These are phyloP conservation scores for Aricia agestis DNA, from an alignment of 1,140 invertebrate species.

Conservation along the genomic window DNA sequence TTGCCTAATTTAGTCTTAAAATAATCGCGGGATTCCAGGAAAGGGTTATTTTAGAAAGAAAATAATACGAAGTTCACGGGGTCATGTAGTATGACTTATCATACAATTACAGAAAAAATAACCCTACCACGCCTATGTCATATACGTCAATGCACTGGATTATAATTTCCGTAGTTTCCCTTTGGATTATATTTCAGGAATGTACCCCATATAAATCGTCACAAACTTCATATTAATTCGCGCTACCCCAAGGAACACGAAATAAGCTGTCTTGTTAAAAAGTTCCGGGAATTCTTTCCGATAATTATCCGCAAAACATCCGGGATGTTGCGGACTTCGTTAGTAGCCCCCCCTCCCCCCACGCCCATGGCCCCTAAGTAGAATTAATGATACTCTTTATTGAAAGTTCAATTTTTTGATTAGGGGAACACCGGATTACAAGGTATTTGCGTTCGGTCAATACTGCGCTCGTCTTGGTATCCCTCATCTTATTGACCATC, in stretches of 20 bases:
- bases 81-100: no score
- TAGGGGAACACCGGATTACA: slow-evolving; percentile 73
- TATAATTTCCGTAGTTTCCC: no score
- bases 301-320: slow-evolving; percentile 73
- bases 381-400: slow-evolving; percentile 74
- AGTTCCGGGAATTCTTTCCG: slow-evolving; percentile 54
- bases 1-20: no score
- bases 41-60: no score
- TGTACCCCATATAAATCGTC: not conserved
- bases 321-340: slow-evolving; percentile 69
- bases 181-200: no score
- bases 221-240: not conserved
- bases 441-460: slow-evolving; percentile 67
- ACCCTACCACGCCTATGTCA: no score
- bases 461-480: slow-evolving; percentile 39
- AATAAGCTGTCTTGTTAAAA: slow-evolving; percentile 35
- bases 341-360: slow-evolving; percentile 56
- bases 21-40: no score
- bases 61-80: no score
- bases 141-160: no score
- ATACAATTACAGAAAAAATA: no score
- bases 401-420: slow-evolving; percentile 75
- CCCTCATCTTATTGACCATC: not conserved
- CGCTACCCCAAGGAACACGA: not conserved
- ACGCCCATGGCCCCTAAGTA: slow-evolving; percentile 48